phyloP scores from a whole-genome alignment of 1,140 invertebrate species.

The Hypothenemus hampei region DNA sequence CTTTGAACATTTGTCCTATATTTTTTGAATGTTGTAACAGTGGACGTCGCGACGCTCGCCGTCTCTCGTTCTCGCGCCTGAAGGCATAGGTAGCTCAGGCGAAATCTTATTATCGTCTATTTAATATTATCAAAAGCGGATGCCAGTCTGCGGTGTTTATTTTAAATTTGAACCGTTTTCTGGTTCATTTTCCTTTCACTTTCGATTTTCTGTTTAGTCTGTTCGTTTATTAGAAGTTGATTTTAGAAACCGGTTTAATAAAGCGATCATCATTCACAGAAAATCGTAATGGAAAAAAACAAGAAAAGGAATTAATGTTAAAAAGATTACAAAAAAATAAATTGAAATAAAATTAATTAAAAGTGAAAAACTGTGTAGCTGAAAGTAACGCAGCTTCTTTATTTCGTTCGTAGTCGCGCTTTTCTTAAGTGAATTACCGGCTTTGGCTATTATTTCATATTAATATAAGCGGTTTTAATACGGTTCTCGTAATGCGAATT shows the following conservation, averaged over 20 bases:
- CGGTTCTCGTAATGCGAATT: conserved; percentile 28
- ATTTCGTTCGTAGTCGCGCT: conserved; percentile 8
- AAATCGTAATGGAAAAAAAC: too few species aligned
- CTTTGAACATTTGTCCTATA: background rate
- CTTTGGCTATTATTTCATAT: conserved; percentile 34
- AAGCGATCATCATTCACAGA: too few species aligned
- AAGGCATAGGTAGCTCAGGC: conserved; percentile 21
- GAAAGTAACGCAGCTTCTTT: conserved; percentile 15
- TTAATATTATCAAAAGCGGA: conserved; percentile 21
- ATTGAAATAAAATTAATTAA: conserved; percentile 12
- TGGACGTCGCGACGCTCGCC: conserved; percentile 8
- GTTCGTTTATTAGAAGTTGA: conserved; percentile 3
- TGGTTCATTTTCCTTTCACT: conserved; percentile 8
- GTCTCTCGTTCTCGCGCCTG: conserved; percentile 13
- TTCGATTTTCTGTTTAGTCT: background rate
- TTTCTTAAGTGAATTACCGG: conserved; percentile 30
- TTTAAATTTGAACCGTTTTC: conserved; percentile 14
- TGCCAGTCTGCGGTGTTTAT: conserved; percentile 17
- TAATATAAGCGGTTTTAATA: conserved; percentile 33
- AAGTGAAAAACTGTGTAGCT: conserved; percentile 19
- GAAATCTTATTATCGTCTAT: conserved; percentile 23
- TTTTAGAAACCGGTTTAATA: too few species aligned
- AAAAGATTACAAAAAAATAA: too few species aligned
- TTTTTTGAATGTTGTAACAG: background rate
- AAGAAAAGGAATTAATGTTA: too few species aligned